Evolutionary conservation across 2,797 vertebrate species (phyloP), one percentile per base, ranked within the genome.

Genomic region (Alectoris magna): DNA sequence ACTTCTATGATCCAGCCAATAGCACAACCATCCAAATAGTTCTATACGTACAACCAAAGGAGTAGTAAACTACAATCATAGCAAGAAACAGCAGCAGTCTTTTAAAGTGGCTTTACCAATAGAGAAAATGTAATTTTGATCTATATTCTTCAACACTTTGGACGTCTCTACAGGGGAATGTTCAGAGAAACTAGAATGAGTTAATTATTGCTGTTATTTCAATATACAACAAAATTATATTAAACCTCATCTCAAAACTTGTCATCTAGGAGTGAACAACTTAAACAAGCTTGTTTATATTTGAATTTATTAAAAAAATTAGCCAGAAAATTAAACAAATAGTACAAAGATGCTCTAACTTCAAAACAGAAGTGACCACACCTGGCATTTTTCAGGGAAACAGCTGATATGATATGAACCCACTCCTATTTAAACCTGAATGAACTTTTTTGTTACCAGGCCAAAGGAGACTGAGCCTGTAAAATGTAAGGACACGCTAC

Each of bases 191-290:
- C 26, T 73, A 88, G 77, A 80, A 71, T 19, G 8, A 84, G 48
- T 79, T 91, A 78, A 87, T 79, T 81, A 91, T 14, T 38, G 79
- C 75, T 88, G 55, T n/a, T 78, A 72, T 73, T 88, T 76, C 48
- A 76, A 56, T 3, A 5, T 39, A 84, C 15, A 51, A 75, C 43
- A 88, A 6, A 59, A 84, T 18, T 70, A 43, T 49, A 77, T 56
- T 74, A 93, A 93, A 74, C 6, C 5, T 70, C 39, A 59, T 58
- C 14, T 79, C n/a, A 76, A 58, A 76, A 74, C 6, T 9, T 85
- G 51, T 92, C 43, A 51, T 56, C 21, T 67, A 79, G n/a, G 43
- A 90, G 78, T 70, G 82, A 86, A 79, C 39, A 46, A 78, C 43
- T 44, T 78, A 69, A 84, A 86, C 87, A 78, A 81, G 39, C 26